These are phyloP conservation scores for Sycophila texana DNA, from an alignment of 2,888 invertebrate genomes.

Conservation along the genomic window DNA sequence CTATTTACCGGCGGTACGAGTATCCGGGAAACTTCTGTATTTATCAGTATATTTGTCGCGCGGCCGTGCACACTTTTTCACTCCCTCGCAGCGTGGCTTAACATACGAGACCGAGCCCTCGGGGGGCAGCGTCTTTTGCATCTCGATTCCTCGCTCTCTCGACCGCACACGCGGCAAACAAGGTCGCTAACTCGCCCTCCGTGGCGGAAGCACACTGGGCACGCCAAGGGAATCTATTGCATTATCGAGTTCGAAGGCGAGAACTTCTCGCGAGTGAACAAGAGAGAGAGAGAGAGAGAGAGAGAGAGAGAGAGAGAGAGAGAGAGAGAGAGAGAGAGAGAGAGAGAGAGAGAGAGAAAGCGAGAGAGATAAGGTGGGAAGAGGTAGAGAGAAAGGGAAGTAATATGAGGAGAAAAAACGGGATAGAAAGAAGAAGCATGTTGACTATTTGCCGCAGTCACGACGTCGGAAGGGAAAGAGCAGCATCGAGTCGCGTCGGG, in stretches of 20 bases:
- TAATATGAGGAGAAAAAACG: background rate
- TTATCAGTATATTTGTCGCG: slow-evolving; percentile 50
- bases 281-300: slow-evolving; percentile 5
- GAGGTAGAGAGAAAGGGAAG: background rate
- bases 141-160: slow-evolving; percentile 10
- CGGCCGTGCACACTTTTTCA: background rate
- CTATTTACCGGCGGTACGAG: background rate
- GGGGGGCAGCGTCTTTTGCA: slow-evolving; percentile 13
- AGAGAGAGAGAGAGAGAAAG: background rate
- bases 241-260: slow-evolving; percentile 22
- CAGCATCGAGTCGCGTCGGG: slow-evolving; percentile 37
- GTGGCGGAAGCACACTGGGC: slow-evolving; percentile 27
- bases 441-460: slow-evolving; percentile 17
- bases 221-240: slow-evolving; percentile 14
- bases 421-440: slow-evolving; percentile 21
- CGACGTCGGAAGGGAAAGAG: background rate
- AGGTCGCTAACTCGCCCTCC: slow-evolving; percentile 3
- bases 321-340: background rate
- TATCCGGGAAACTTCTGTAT: slow-evolving; percentile 50
- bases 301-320: background rate
- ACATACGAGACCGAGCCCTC: background rate
- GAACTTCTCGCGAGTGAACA: no score
- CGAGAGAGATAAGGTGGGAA: background rate
- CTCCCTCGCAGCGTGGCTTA: background rate
- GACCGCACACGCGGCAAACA: slow-evolving; percentile 52